These are phyloP conservation scores for Melanostigma gelatinosum DNA, from an alignment of 2,113 vertebrate species.

Conservation along the genomic window DNA sequence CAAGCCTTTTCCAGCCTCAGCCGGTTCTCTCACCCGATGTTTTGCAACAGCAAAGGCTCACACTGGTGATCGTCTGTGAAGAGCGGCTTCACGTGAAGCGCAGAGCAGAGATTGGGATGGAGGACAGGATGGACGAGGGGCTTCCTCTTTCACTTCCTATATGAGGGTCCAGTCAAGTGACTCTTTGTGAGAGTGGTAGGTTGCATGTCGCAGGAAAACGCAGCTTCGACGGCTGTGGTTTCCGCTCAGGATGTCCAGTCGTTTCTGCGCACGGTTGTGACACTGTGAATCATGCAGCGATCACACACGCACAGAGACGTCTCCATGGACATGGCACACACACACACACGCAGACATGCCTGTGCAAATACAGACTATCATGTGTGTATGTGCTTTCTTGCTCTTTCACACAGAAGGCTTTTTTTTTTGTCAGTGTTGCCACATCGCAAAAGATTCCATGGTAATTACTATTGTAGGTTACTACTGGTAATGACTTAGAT, in stretches of 20 bases:
- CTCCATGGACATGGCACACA: constrained; percentile 52
- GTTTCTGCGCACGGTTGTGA: constrained; percentile 78
- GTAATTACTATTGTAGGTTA: constrained; percentile 63
- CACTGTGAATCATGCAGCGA: constrained; percentile 78
- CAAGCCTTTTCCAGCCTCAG: constrained; percentile 65
- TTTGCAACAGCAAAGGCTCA: constrained; percentile 69
- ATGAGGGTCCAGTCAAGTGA: constrained; percentile 83
- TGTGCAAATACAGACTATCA: constrained; percentile 28
- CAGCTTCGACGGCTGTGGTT: constrained; percentile 76
- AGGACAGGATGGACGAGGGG: constrained; percentile 77
- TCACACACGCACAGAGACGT: constrained; percentile 67
- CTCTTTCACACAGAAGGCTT: background rate
- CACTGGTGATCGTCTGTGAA: constrained; percentile 50
- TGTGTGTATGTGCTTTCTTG: constrained; percentile 4
- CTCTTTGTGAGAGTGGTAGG: constrained; percentile 79
- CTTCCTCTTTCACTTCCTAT: constrained; percentile 88
- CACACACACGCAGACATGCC: constrained; percentile 22
- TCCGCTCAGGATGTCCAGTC: constrained; percentile 84
- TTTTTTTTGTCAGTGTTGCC: constrained; percentile 23
- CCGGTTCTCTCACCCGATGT: constrained; percentile 64
- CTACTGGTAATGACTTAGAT: constrained; percentile 73
- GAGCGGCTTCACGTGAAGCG: constrained; percentile 73
- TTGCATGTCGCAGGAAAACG: constrained; percentile 77
- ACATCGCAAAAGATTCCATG: constrained; percentile 49
- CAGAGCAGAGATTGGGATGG: constrained; percentile 69